A percentile compares a stretch with the other conserved stretches of the same genome.
Conservation (phyloP, 2,888 invertebrate species). For the Itoplectis maculator region DNA sequence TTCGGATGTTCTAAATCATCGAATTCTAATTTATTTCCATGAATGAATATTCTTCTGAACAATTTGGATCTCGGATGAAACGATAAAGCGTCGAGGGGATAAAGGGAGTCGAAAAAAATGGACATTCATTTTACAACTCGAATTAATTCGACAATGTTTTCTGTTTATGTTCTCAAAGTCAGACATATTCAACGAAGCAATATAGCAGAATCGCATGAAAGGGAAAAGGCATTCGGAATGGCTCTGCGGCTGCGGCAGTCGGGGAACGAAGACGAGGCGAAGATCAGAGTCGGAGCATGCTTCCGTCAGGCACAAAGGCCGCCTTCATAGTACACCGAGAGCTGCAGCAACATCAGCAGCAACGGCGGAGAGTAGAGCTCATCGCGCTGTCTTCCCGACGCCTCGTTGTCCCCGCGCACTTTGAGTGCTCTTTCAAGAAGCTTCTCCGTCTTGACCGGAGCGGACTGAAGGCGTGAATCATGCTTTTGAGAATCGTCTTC, state of each 20-base stretch:
- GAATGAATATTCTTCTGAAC: no score
- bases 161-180: neutral
- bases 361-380: slow-evolving; percentile 30
- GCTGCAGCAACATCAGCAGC: slow-evolving; percentile 32
- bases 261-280: slow-evolving; percentile 55
- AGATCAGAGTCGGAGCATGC: slow-evolving; percentile 81
- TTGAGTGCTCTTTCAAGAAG: slow-evolving; percentile 62
- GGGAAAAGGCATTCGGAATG: slow-evolving; percentile 26
- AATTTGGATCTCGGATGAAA: no score
- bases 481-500: slow-evolving; percentile 57
- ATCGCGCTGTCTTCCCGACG: slow-evolving; percentile 5
- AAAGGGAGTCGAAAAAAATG: neutral
- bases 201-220: slow-evolving; percentile 7
- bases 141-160: slow-evolving; percentile 15
- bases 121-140: neutral
- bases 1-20: no score
- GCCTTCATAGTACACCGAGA: slow-evolving; percentile 77
- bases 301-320: slow-evolving; percentile 82
- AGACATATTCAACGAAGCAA: slow-evolving; percentile 13
- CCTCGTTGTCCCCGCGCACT: slow-evolving; percentile 55
- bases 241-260: slow-evolving; percentile 28
- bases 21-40: no score
- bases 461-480: slow-evolving; percentile 65
- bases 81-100: neutral
- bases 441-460: slow-evolving; percentile 36